Evolutionary conservation across 2,797 vertebrate species (phyloP), one percentile per base, ranked within the genome.

Genomic region (Halcyon chelicuti): DNA sequence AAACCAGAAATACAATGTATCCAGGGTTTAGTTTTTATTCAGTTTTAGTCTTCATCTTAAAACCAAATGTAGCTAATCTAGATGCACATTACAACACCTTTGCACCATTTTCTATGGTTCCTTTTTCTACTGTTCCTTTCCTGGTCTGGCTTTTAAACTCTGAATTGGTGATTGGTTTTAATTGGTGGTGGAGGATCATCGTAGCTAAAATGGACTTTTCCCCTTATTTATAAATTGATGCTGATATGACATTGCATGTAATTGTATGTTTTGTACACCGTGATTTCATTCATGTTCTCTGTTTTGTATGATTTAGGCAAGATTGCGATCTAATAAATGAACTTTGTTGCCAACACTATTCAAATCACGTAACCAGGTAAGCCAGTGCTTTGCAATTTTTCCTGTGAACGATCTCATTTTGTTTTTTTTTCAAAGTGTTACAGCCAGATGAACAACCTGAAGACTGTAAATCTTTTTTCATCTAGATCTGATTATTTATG

Each of bases 251-350:
- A 33, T 49, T 51, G 55, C 49, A 20, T 49, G 12, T 70, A 29
- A 62, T 35, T 78, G 33, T 71, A 9, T 29, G 18, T 18, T 55
- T 79, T 86, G 7, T 44, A 10, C 16, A 16, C 80, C 16, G 15
- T 5, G 18, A 62, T 65, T 72, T 81, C 84, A 16, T 91, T 72
- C 5, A 13, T 49, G 10, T 18, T 94, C 58, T 91, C 7, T 91
- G 11, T 89, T 85, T 84, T 52, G 1, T 91, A 21, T 80, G 77
- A 96, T 96, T 70, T 95, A 99, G 99, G 95, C 97, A 88, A 37
- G 98, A 99, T 7, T 99, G 98, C 26, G 94, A 97, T 7, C 68
- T 98, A 68, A 98, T 99, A 95, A 99, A 99, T 78, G 98, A 98
- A 52, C 98, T 98, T 87, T 99, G 98, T 78, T 98, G 98, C 87